A percentile compares a stretch with the other conserved stretches of the same genome.
Evolutionary conservation across 2,797 vertebrate species (phyloP).

Genomic region (Dryobates pubescens): DNA sequence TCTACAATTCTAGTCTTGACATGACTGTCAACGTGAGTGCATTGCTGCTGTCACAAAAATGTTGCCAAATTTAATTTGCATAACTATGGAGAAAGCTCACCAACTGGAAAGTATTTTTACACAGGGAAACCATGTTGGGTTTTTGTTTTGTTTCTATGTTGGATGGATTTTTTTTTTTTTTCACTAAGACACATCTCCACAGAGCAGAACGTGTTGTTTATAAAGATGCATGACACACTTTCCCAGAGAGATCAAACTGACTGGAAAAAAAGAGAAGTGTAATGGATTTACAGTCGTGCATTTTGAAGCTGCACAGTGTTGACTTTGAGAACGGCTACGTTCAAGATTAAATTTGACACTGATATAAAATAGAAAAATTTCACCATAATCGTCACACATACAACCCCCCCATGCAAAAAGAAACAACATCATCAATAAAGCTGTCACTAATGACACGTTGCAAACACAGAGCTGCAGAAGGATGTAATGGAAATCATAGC

Average conservation of each 20-base stretch:
- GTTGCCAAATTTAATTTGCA: conserved; percentile 52
- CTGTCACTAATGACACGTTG: background rate
- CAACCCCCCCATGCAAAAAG: rapidly evolving
- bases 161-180: background rate
- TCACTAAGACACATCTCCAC: background rate
- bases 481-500: background rate
- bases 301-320: background rate
- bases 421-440: background rate
- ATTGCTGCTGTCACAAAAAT: conserved; percentile 44
- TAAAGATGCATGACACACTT: conserved; percentile 26
- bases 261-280: conserved; percentile 50
- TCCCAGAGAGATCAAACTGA: conserved; percentile 53
- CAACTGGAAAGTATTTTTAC: conserved; percentile 22
- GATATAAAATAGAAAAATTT: background rate
- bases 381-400: background rate
- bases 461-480: background rate
- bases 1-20: conserved; percentile 35
- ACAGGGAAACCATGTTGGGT: background rate
- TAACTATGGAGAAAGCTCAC: conserved; percentile 21
- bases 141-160: background rate
- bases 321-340: background rate
- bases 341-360: background rate
- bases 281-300: conserved; percentile 18
- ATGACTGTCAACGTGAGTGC: conserved; percentile 17
- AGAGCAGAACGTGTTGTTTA: conserved; percentile 37